These are phyloP conservation scores for Pemphigus obesinymphae DNA, from an alignment of 1,140 invertebrate genomes.

Conservation along the genomic window DNA sequence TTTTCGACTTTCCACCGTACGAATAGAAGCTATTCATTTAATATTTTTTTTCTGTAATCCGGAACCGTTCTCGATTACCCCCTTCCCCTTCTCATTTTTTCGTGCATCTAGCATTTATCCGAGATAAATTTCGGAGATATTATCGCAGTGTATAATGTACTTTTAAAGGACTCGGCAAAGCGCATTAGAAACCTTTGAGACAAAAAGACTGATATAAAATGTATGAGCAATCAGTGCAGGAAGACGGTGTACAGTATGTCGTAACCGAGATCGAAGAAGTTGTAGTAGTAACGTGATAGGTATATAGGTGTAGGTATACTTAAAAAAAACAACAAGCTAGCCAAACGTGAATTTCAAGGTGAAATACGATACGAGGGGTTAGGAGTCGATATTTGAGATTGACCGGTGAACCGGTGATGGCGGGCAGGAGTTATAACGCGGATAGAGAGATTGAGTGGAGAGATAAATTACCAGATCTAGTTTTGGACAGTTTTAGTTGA, in stretches of 20 bases:
- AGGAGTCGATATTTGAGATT: background rate
- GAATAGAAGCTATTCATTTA: background rate
- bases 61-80: background rate
- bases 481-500: background rate
- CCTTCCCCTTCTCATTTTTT: too few species aligned
- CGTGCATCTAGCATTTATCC: background rate
- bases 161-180: background rate
- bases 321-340: background rate
- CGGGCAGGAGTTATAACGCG: background rate
- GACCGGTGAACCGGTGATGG: too few species aligned
- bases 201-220: background rate
- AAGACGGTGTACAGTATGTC: background rate
- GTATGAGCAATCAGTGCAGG: background rate
- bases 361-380: background rate
- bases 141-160: background rate
- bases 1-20: background rate
- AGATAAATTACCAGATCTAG: background rate
- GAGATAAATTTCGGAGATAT: background rate
- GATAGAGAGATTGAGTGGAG: background rate
- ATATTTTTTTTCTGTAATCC: background rate
- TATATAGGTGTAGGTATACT: background rate
- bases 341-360: background rate
- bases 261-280: background rate
- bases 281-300: background rate
- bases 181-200: background rate